phyloP scores from a whole-genome alignment of 2,888 invertebrate species.

The Cryptops parisi region DNA sequence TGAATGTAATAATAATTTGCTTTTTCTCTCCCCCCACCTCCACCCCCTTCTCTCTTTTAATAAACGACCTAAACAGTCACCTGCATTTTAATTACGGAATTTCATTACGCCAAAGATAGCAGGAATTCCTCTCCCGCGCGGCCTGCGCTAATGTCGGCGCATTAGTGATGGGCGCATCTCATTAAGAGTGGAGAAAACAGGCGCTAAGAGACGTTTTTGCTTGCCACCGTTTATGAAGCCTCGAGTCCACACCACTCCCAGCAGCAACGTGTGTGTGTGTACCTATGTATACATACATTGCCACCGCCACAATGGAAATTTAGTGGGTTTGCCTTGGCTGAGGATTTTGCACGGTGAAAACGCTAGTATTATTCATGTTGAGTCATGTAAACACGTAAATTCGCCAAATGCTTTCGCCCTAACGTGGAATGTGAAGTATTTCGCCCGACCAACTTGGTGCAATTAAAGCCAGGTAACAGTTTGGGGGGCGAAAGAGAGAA shows the following conservation, averaged over 20 bases:
- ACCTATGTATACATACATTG: too few relatives aligned
- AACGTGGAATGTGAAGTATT: not conserved
- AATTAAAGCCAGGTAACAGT: not conserved
- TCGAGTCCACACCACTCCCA: too few relatives aligned
- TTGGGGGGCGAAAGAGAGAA: too few relatives aligned
- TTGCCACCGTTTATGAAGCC: too few relatives aligned
- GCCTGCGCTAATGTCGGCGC: constrained; percentile 12
- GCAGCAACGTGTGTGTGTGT: too few relatives aligned
- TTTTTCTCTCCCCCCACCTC: constrained; percentile 8
- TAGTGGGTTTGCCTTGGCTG: not conserved
- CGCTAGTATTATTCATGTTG: not conserved
- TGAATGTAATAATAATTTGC: constrained; percentile 14
- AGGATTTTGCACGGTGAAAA: not conserved
- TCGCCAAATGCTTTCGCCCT: not conserved
- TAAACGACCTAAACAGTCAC: constrained; percentile 15
- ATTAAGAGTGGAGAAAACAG: too few relatives aligned
- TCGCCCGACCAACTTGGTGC: not conserved
- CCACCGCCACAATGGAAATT: not conserved
- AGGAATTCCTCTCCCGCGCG: constrained; percentile 8
- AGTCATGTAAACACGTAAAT: not conserved
- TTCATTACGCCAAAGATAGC: constrained; percentile 13
- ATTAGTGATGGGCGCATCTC: constrained; percentile 14
- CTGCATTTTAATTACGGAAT: constrained; percentile 16
- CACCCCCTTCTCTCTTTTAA: constrained; percentile 11
- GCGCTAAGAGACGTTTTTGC: too few relatives aligned